Percentiles rank a stretch among this genome's conserved stretches.
These are phyloP conservation scores for Microtus oregoni DNA, from an alignment of 2,113 vertebrate genomes.

Conservation along the genomic window DNA sequence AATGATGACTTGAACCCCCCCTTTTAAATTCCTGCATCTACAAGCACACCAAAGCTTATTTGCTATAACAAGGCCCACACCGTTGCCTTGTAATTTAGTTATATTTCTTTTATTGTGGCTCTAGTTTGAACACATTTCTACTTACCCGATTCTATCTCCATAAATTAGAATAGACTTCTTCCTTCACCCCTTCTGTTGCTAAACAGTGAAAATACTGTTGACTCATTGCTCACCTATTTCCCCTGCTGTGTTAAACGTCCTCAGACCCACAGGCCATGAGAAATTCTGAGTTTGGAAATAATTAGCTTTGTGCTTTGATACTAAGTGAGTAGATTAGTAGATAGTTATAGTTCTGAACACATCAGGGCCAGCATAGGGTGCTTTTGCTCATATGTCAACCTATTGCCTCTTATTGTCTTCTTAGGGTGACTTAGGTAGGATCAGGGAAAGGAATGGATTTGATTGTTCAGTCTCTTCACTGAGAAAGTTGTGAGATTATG, in stretches of 20 bases:
- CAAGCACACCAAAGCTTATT: background rate
- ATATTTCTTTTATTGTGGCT: background rate
- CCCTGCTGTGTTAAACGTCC: background rate
- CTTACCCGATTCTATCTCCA: background rate
- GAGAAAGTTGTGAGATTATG: background rate
- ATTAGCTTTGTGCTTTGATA: background rate
- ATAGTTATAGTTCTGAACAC: background rate
- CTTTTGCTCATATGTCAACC: background rate
- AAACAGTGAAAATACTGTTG: background rate
- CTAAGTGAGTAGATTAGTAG: accelerated
- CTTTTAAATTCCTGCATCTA: background rate
- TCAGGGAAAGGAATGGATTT: background rate
- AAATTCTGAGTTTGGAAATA: background rate
- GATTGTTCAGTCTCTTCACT: background rate
- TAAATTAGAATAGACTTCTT: background rate
- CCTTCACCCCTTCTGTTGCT: accelerated
- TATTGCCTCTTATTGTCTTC: background rate
- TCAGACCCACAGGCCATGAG: background rate
- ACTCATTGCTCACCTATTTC: background rate
- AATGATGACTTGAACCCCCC: background rate
- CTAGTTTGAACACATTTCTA: background rate
- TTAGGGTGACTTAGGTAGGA: background rate
- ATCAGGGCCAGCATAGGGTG: too few species aligned
- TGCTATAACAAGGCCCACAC: accelerated
- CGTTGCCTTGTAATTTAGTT: background rate